phyloP scores from a whole-genome alignment of 2,113 vertebrate species.

The Sylvietta virens region DNA sequence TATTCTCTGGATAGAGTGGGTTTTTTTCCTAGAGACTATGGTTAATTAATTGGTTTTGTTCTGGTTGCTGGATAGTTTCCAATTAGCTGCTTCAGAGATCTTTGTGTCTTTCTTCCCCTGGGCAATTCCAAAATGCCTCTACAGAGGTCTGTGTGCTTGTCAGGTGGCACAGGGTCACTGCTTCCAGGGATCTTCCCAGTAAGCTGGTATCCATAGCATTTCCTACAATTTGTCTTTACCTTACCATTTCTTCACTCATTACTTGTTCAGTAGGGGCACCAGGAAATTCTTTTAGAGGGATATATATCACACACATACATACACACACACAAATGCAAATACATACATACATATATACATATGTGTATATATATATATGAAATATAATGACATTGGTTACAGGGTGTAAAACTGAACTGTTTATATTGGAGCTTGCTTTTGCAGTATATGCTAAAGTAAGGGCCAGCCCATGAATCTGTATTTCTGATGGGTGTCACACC shows the following conservation, averaged over 20 bases:
- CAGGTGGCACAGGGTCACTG: neutral
- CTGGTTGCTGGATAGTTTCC: conserved; percentile 31
- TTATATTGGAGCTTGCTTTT: neutral
- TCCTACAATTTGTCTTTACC: neutral
- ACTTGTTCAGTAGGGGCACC: neutral
- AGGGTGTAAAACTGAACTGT: neutral
- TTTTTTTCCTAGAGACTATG: conserved; percentile 8
- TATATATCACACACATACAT: neutral
- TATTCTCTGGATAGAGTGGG: neutral
- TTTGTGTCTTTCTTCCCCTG: neutral
- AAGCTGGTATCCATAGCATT: neutral
- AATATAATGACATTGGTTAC: neutral
- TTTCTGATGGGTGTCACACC: neutral
- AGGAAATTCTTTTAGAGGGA: neutral
- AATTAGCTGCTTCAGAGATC: conserved; percentile 33
- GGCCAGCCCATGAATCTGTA: neutral
- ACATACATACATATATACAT: neutral
- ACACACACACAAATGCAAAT: neutral
- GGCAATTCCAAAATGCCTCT: neutral
- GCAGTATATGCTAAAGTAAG: neutral
- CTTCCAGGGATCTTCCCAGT: neutral
- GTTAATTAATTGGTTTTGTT: conserved; percentile 53
- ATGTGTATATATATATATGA: neutral
- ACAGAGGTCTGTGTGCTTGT: neutral
- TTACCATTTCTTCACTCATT: neutral